Evolutionary conservation across 2,113 vertebrate species (phyloP).

Genomic region (Menura novaehollandiae): DNA sequence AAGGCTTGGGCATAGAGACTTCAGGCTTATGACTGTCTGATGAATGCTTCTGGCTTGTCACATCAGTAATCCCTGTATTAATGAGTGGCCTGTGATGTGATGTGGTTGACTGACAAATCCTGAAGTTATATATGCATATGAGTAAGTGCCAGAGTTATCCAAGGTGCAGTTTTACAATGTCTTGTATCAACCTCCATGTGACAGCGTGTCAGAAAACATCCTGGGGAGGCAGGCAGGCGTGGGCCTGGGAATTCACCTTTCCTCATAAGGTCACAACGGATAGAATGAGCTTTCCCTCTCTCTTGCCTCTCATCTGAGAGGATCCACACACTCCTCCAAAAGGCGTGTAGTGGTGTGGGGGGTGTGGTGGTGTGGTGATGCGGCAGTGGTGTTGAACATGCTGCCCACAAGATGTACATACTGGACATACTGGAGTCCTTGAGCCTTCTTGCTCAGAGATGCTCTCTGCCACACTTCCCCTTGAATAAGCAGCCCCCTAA

Average conservation of each 20-base stretch:
- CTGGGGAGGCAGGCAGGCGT: neutral
- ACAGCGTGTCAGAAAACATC: neutral
- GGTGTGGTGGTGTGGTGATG: neutral
- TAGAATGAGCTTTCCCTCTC: neutral
- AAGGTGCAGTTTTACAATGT: neutral
- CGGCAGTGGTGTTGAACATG: fast-evolving
- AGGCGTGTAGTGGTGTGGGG: fast-evolving
- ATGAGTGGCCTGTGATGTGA: neutral
- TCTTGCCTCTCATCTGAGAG: neutral
- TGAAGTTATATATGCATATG: neutral
- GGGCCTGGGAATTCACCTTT: neutral
- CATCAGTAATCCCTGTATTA: slow-evolving; percentile 20
- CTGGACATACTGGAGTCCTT: neutral
- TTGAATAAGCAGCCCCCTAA: neutral
- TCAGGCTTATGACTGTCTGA: neutral
- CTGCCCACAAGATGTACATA: neutral
- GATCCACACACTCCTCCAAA: neutral
- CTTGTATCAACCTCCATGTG: neutral
- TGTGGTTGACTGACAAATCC: slow-evolving; percentile 19
- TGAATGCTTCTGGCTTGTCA: slow-evolving; percentile 43
- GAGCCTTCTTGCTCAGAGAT: neutral
- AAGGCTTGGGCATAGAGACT: neutral
- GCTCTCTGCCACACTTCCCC: neutral
- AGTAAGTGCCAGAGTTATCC: slow-evolving; percentile 1
- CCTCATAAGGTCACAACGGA: neutral